A percentile compares a stretch with the other conserved stretches of the same genome.
Evolutionary conservation across 2,797 vertebrate species (phyloP).

Genomic region (Huso huso): DNA sequence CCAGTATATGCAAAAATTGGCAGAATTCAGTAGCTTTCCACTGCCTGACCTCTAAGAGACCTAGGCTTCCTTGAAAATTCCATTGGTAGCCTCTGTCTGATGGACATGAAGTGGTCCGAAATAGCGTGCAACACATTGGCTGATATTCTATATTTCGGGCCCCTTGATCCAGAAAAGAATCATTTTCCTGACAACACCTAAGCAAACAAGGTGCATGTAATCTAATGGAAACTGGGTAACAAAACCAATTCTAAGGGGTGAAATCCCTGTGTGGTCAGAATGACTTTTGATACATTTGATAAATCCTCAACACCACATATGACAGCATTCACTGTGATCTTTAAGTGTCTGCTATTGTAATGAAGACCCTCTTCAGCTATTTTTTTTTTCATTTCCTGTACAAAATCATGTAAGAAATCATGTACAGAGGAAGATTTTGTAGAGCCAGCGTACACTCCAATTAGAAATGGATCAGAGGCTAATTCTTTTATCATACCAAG

Average conservation of each 20-base stretch:
- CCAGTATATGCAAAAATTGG: slow-evolving; percentile 23
- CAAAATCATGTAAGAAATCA: slow-evolving; percentile 18
- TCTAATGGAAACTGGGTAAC: slow-evolving; percentile 17
- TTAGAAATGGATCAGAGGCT: slow-evolving; percentile 13
- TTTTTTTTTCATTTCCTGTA: slow-evolving; percentile 14
- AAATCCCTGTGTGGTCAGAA: slow-evolving; percentile 11
- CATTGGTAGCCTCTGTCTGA: slow-evolving; percentile 8
- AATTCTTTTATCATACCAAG: slow-evolving; percentile 13
- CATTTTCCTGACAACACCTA: slow-evolving; percentile 1
- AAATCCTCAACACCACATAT: slow-evolving; percentile 4
- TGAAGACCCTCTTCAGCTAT: slow-evolving; percentile 13
- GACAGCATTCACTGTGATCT: slow-evolving; percentile 16
- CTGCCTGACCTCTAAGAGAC: slow-evolving; percentile 18
- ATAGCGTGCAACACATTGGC: slow-evolving; percentile 11
- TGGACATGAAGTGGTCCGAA: slow-evolving; percentile 14
- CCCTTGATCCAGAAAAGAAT: slow-evolving; percentile 17
- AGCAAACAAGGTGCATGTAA: slow-evolving; percentile 20
- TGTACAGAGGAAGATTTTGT: slow-evolving; percentile 12
- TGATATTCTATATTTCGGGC: slow-evolving; percentile 12
- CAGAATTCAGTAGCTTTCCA: slow-evolving; percentile 24
- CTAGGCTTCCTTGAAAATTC: not conserved
- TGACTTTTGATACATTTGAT: slow-evolving; percentile 21
- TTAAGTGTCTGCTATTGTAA: slow-evolving; percentile 18
- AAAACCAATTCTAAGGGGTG: slow-evolving; percentile 10
- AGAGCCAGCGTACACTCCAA: slow-evolving; percentile 17